These are phyloP conservation scores for Mystacides longicornis DNA, from an alignment of 2,888 invertebrate genomes.

Conservation along the genomic window DNA sequence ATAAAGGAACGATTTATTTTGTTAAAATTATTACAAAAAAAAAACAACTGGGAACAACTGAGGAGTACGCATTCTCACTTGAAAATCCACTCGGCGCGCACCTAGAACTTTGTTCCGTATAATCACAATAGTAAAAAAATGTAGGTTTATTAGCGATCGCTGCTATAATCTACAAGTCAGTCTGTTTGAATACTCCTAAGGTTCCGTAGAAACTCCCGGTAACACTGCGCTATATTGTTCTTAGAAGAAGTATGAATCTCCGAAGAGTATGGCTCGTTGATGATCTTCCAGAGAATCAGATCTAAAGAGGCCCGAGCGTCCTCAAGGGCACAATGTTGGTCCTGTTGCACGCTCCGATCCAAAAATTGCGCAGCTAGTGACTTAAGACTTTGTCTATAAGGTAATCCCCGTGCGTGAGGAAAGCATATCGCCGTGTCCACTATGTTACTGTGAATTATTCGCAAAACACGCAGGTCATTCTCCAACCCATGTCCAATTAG, in stretches of 20 bases:
- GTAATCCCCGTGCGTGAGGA: conserved; percentile 79
- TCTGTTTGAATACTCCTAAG: neutral
- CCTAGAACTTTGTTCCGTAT: neutral
- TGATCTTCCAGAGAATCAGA: conserved; percentile 71
- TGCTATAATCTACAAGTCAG: neutral
- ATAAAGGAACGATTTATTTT: conserved; percentile 7
- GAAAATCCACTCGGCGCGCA: neutral
- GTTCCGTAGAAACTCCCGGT: conserved; percentile 10
- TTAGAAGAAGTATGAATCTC: neutral
- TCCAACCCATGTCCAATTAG: conserved; percentile 94
- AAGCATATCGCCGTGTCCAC: conserved; percentile 88
- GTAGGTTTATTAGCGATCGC: neutral
- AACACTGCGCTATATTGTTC: neutral
- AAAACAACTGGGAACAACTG: neutral
- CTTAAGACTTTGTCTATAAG: conserved; percentile 75
- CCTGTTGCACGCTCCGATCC: conserved; percentile 73
- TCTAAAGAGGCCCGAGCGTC: conserved; percentile 89
- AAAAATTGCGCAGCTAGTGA: conserved; percentile 66
- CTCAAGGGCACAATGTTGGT: conserved; percentile 86
- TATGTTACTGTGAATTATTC: conserved; percentile 72
- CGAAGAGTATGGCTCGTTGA: conserved; percentile 32
- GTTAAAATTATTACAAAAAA: neutral
- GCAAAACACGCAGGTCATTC: conserved; percentile 83
- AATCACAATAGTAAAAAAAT: neutral
- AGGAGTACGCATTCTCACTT: neutral